Conservation (phyloP, 64 coral and sea anemone species). For the Pachyseris speciosa region DNA sequence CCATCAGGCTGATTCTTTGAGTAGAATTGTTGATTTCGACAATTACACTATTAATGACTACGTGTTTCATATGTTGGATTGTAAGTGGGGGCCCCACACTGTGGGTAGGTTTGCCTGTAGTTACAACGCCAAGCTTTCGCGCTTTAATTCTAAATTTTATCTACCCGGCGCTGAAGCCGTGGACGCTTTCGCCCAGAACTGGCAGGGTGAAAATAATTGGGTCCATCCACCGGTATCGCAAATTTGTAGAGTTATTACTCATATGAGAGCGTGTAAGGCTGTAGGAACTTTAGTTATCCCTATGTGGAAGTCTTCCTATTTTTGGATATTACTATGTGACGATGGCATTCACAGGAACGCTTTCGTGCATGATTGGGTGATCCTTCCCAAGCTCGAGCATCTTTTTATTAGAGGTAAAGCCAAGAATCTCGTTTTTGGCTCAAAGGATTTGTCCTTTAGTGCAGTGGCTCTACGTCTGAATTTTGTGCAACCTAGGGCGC, state of each 20-base stretch:
- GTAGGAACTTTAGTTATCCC: slow-evolving; percentile 35
- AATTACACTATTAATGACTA: background rate
- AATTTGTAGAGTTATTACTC: background rate
- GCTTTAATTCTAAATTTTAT: slow-evolving; percentile 67
- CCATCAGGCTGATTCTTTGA: slow-evolving; percentile 4
- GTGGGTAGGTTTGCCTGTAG: slow-evolving; percentile 36
- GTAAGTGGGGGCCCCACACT: too few species aligned
- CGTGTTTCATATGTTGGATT: background rate
- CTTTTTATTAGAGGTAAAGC: slow-evolving; percentile 65
- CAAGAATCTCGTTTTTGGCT: slow-evolving; percentile 54
- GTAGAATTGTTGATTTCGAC: background rate
- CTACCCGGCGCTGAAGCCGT: slow-evolving; percentile 44
- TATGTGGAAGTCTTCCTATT: slow-evolving; percentile 54
- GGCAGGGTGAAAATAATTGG: background rate
- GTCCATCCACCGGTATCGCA: background rate
- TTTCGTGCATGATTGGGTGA: slow-evolving; percentile 26
- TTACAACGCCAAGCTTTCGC: slow-evolving; percentile 21
- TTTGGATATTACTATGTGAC: slow-evolving; percentile 43
- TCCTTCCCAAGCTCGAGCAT: slow-evolving; percentile 3
- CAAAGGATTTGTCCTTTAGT: slow-evolving; percentile 14
- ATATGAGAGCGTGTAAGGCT: slow-evolving; percentile 21
- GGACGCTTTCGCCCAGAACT: slow-evolving; percentile 59
- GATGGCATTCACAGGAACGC: slow-evolving; percentile 25
- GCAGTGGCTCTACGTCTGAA: slow-evolving; percentile 24
- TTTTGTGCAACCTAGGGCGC: background rate